Evolutionary conservation across 2,797 vertebrate genomes (phyloP), one percentile per base, ranked within the genome.

Genomic region (Knipowitschia caucasica): DNA sequence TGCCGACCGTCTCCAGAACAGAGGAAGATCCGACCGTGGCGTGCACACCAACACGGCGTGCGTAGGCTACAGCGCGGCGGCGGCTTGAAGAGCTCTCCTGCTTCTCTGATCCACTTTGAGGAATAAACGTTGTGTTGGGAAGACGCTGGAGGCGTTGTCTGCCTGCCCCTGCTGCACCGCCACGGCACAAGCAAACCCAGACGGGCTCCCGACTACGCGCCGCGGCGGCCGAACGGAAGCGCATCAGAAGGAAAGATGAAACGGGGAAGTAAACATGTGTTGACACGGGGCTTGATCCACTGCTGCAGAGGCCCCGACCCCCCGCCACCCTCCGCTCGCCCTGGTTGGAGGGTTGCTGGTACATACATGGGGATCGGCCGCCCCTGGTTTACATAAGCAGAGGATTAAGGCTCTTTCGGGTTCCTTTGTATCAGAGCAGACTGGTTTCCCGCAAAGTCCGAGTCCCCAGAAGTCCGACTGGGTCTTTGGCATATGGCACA

Each of bases 361-460:
- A n/a, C n/a, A n/a, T 89, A 87, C 89, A 87, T 87, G 87, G 82
- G 87, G 89, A 87, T 90, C 86, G 85, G 83, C 86, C 86, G 77
- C 88, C 88, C 82, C 81, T 84, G 83, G 12, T 85, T 77, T 84
- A 86, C 88, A 89, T 89, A 90, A 91, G 90, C 84, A 70, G 81
- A 71, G 80, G 73, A 89, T 90, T 91, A 43, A 5, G 40, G 12
- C 14, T 12, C 21, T 24, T 8, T 24, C 5, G 4, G 11, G 21
- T 4, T n/a, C 12, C 2, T 24, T 43, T 43, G 21, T 24, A 7
- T 4, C 23, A 3, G 35, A n/a, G 21, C 6, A n/a, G 12, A 25
- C 0, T n/a, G 8, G 15, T 7, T 7, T 17, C 17, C 35, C 35
- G 17, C 17, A 15, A 20, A 38, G 35, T 38, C n/a, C 39, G 12